Percentiles rank a stretch among this genome's conserved stretches.
phyloP scores from a whole-genome alignment of 2,797 vertebrate species.

The Oreortyx pictus region DNA sequence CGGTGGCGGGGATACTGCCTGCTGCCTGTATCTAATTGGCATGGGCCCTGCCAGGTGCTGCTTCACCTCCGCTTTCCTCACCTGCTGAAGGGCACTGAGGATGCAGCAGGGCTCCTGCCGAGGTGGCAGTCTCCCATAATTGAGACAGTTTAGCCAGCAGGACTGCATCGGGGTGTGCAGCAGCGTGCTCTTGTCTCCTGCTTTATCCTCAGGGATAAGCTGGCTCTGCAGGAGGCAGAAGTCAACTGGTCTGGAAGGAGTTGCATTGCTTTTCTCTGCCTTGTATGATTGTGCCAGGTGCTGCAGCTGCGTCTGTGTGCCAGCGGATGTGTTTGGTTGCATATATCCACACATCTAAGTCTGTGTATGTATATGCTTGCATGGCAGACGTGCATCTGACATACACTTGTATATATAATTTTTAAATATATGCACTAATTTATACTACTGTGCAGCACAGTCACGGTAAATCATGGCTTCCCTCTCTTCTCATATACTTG shows the following conservation, averaged over 20 bases:
- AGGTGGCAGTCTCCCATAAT: neutral
- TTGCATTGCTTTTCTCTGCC: neutral
- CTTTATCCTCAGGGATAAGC: neutral
- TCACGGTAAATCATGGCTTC: neutral
- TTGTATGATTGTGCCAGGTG: neutral
- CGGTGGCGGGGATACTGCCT: neutral
- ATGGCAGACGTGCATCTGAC: neutral
- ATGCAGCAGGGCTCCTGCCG: neutral
- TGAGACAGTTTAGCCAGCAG: neutral
- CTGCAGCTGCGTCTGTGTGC: neutral
- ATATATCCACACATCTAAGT: neutral
- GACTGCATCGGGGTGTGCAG: neutral
- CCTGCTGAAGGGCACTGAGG: slow-evolving; percentile 32
- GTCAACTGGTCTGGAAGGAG: neutral
- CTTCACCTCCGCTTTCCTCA: rapidly evolving
- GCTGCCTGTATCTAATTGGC: slow-evolving; percentile 7
- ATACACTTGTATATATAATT: too few relatives aligned
- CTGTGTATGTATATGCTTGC: neutral
- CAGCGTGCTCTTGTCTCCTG: neutral
- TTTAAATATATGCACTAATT: too few relatives aligned
- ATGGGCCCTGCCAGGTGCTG: slow-evolving; percentile 2
- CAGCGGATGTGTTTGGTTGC: neutral
- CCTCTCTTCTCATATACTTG: neutral
- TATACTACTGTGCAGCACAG: neutral
- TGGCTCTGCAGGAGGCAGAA: neutral